Base-by-base conservation (phyloP, 2,797 vertebrate genomes). In the Oryzias dopingdopingensis region DNA sequence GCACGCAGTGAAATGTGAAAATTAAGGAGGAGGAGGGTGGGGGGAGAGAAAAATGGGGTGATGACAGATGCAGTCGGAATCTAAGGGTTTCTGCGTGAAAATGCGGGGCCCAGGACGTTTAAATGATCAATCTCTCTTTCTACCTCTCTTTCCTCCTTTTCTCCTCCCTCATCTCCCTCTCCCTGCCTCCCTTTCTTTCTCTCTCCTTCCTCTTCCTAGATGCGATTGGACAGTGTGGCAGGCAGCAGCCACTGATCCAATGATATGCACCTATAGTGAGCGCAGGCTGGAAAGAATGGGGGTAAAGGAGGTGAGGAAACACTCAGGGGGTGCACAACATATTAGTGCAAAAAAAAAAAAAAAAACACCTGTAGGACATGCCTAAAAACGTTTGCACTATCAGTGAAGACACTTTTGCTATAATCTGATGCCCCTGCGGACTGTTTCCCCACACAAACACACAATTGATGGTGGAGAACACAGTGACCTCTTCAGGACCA, bases 211-310 rank as follows among this genome's bases (percentile, higher is more conserved):
- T 81, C 74, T 72, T 79, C 60, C 74, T 82, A 72, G 81, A 87
- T 88, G 84, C 80, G 81, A 89, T 88, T 88, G 86, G 86, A 88
- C 88, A 85, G 84, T 83, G 82, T 84, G 79, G 82, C 86, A 78
- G 80, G 82, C 83, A 83, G 83, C 82, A 82, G 83, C 86, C 69
- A 87, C 83, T 82, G 86, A 88, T 90, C 86, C 85, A 89, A 88
- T 87, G 83, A 86, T 84, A 82, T 79, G 85, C 84, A 88, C 85
- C 82, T 79, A 67, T 62, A 75, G 65, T 79, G 66, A 57, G 66
- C 16, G 24, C 50, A 77, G 55, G 59, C 48, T 51, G 50, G 50
- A 66, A 51, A 62, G 61, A 45, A 57, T 23, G 46, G 40, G 24
- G 43, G 56, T 43, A 17, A 55, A 17, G 46, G 43, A 44, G 41